These are phyloP conservation scores for Oxycera nigricornis DNA, from an alignment of 2,888 invertebrate species.

Conservation along the genomic window DNA sequence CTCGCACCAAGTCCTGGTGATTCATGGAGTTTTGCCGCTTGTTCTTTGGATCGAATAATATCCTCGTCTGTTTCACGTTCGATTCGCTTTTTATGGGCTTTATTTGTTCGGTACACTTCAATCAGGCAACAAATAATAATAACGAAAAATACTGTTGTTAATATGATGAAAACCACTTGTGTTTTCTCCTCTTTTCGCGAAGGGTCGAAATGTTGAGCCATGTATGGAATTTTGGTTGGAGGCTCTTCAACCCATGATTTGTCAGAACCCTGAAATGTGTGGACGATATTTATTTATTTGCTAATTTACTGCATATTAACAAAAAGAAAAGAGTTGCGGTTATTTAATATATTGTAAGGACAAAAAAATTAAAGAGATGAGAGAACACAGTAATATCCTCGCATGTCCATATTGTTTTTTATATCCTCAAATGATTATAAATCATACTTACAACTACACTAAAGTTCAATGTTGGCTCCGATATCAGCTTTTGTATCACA, in stretches of 20 bases:
- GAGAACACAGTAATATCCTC: no score
- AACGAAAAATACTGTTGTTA: conserved; percentile 76
- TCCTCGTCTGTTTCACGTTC: conserved; percentile 80
- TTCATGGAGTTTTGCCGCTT: conserved; percentile 73
- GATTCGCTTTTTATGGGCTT: conserved; percentile 73
- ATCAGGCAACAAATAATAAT: conserved; percentile 73
- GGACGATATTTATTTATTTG: no score
- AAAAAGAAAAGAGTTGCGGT: no score
- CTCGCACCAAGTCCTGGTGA: conserved; percentile 61
- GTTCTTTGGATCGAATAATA: conserved; percentile 76
- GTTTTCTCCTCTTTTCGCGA: conserved; percentile 81
- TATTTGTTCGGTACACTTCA: conserved; percentile 80
- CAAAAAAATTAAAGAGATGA: no score
- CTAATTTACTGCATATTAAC: no score
- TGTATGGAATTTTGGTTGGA: conserved; percentile 77
- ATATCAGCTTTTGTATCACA: conserved; percentile 66
- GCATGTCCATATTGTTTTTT: no score
- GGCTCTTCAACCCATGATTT: conserved; percentile 86
- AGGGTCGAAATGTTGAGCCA: conserved; percentile 75
- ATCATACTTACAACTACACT: conserved; percentile 63
- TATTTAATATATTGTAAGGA: no score
- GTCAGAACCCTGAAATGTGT: conserved; percentile 75
- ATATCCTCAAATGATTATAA: no score
- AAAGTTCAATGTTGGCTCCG: conserved; percentile 67
- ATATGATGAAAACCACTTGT: conserved; percentile 80